A percentile compares a stretch with the other conserved stretches of the same genome.
phyloP scores from a whole-genome alignment of 2,797 vertebrate species.

The Avahi laniger region DNA sequence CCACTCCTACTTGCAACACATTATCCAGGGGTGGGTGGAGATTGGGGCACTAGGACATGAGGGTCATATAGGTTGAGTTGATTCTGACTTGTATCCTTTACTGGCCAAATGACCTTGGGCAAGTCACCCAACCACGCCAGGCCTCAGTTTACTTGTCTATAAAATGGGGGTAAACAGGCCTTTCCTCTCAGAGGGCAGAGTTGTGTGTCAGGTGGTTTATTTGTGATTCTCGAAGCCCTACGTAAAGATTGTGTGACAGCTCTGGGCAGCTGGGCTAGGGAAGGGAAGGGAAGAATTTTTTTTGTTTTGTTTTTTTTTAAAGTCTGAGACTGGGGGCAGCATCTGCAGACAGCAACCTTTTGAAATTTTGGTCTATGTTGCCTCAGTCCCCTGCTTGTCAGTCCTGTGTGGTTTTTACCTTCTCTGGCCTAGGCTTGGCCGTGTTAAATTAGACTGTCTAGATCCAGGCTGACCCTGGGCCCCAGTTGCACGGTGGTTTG shows the following conservation, averaged over 20 bases:
- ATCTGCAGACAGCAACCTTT: not conserved
- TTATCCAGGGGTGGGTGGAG: not conserved
- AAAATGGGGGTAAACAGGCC: not conserved
- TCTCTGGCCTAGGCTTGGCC: not conserved
- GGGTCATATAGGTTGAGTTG: not conserved
- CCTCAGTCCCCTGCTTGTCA: not conserved
- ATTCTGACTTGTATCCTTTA: not conserved
- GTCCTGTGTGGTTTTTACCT: not conserved
- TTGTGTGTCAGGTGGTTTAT: not conserved
- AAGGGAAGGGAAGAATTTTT: not conserved
- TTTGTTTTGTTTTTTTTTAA: not conserved
- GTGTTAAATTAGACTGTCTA: not conserved
- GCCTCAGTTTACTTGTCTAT: not conserved
- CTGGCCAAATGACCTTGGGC: not conserved
- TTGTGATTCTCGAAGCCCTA: not conserved
- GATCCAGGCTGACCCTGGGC: not conserved
- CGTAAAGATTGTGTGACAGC: not conserved
- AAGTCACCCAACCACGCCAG: not conserved
- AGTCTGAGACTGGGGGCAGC: not conserved
- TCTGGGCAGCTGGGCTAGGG: not conserved
- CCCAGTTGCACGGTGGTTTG: not conserved
- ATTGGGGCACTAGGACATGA: not conserved
- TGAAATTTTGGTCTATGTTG: not conserved
- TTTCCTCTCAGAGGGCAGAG: not conserved
- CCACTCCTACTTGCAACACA: not conserved